Evolutionary conservation across 2,113 vertebrate genomes (phyloP), one percentile per base, ranked within the genome.

Genomic region (Aphyosemion australe): DNA sequence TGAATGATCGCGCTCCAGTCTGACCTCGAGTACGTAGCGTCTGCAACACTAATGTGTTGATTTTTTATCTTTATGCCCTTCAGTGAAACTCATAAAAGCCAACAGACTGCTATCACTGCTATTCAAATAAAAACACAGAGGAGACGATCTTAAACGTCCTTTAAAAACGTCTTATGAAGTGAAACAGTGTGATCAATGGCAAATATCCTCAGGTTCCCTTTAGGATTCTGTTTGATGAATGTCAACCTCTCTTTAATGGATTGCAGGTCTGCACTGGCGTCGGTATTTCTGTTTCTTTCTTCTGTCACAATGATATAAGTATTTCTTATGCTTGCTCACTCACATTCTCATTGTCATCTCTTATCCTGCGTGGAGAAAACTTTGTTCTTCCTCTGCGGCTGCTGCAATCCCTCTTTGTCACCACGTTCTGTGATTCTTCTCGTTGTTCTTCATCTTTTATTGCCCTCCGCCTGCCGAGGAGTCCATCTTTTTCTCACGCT

Each of bases 331-430:
- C 66, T 60, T 48, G 43, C 52, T 20, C 41, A 55, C 52, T 61
- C 60, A 58, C 65, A 49, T 76, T 72, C 50, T 61, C 62, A 14
- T 67, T 58, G 58, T 69, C 70, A 45, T 39, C 54, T 72, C 46
- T 58, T 53, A 45, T 42, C 20, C 20, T 59, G 41, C 10, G 6
- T 65, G 69, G 51, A 71, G 67, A 65, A 26, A 79, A 84, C 80
- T 75, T 77, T 74, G 71, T 80, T 82, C 76, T 51, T 56, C 50
- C 16, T 19, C n/a, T 48, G 1, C 60, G 54, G 46, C 65, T 26
- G 54, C 68, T 11, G 56, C 72, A 26, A 78, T 87, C 79, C 60
- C 61, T 85, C 83, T 82, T 46, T 70, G 69, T 80, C 82, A 78
- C 55, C 52, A 49, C 14, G 13, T 45, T 31, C 16, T 26, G 55